Evolutionary conservation across 2,797 vertebrate genomes (phyloP).

Genomic region (Clamator glandarius): DNA sequence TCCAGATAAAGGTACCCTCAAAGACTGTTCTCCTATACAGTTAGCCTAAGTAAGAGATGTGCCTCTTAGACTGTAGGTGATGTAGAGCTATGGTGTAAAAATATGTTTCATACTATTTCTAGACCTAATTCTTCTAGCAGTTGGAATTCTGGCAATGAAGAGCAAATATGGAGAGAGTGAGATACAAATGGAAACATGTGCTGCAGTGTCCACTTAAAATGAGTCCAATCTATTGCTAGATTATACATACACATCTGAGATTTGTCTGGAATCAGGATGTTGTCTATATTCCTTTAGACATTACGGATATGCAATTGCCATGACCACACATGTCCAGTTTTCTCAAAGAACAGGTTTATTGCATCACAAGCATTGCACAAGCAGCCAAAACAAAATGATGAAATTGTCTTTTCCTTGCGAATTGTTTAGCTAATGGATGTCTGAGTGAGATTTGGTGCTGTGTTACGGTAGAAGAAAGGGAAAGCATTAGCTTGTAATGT

Average conservation of each 20-base stretch:
- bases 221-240: rapidly evolving
- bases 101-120: rapidly evolving
- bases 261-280: neutral
- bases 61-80: neutral
- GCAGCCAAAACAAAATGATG: neutral
- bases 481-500: neutral
- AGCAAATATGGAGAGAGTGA: neutral
- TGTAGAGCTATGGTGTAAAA: neutral
- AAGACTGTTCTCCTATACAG: neutral
- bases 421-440: neutral
- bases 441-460: neutral
- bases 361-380: neutral
- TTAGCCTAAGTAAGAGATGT: neutral
- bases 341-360: neutral
- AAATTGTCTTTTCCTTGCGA: neutral
- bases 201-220: neutral
- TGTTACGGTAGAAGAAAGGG: neutral
- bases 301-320: neutral
- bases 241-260: neutral
- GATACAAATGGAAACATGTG: neutral
- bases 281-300: neutral
- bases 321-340: neutral
- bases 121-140: neutral
- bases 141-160: neutral
- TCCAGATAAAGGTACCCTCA: neutral